Base-by-base conservation (phyloP, 2,797 vertebrate species). In the Girardinus metallicus region DNA sequence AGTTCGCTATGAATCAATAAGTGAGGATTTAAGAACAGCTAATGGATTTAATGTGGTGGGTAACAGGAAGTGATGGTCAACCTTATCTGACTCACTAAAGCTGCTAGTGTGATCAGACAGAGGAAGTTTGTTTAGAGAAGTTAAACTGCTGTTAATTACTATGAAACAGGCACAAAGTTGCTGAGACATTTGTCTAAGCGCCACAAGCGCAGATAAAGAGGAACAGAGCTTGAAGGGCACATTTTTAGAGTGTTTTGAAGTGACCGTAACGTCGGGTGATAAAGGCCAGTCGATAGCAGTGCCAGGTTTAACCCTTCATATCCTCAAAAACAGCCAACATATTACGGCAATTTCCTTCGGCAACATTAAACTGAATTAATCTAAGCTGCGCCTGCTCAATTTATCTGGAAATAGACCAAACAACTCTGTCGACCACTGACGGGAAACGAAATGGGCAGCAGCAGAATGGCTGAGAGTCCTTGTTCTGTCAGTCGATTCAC, bases 31-130 rank as follows among this genome's bases (percentile, higher is more conserved):
- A 91, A 91, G 86, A 83, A 85, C 87, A 79, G 81, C 88, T 93
- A 94, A 95, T 95, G 91, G 91, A 88, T 92, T 88, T 81, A 90
- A 88, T 88, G 91, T 90, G 89, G 87, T 86, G 84, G 82, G 81
- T 89, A 89, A 93, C 90, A 93, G 93, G 93, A 95, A 93, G 91
- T 87, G 77, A 75, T 81, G 86, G 86, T 88, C 85, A 84, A 83
- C 85, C 80, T 82, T 84, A 87, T 91, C 82, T 74, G 91, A 89
- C 86, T 91, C 80, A 78, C 81, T 78, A 83, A 44, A 79, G 68
- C 76, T 80, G 80, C 78, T 75, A 75, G 51, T 53, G 66, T 39
- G 77, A 13, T 81, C 73, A 51, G 57, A 76, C n/a, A 84, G 75
- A 76, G 81, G 86, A 92, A 75, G 77, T 87, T 87, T 70, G 49